phyloP scores from a whole-genome alignment of 92 coral and sea anemone genomes.

The Palythoa heliodiscus region DNA sequence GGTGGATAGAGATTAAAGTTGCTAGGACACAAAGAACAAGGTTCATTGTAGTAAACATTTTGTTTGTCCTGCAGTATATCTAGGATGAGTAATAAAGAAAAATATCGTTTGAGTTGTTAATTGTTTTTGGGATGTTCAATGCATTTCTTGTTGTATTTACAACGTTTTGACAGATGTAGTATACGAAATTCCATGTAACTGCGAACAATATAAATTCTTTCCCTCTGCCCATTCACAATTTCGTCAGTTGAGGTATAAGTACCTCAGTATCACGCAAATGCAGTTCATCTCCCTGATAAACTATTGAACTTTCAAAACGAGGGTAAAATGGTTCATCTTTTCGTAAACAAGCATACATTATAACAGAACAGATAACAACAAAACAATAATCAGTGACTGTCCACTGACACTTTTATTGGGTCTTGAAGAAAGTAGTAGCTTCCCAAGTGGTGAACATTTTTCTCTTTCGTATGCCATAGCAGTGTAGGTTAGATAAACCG shows the following conservation, averaged over 20 bases:
- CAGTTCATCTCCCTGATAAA: conserved; percentile 52
- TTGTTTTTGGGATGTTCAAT: too few relatives aligned
- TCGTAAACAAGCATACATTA: conserved; percentile 71
- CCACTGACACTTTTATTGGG: conserved; percentile 45
- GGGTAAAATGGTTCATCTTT: conserved; percentile 44
- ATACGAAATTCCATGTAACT: too few relatives aligned
- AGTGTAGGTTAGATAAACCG: conserved; percentile 61
- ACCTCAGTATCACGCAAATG: neutral
- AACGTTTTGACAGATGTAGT: too few relatives aligned
- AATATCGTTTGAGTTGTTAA: too few relatives aligned
- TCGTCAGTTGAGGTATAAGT: neutral
- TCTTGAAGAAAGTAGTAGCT: conserved; percentile 31
- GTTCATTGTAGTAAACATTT: conserved; percentile 83
- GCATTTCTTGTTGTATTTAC: too few relatives aligned
- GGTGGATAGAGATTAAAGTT: conserved; percentile 82
- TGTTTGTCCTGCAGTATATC: conserved; percentile 82
- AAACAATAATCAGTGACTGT: conserved; percentile 52
- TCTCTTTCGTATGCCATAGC: conserved; percentile 64
- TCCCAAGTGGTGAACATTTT: conserved; percentile 55
- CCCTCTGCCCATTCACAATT: neutral
- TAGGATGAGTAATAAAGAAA: conserved; percentile 70
- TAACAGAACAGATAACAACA: conserved; percentile 56
- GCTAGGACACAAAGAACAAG: conserved; percentile 84
- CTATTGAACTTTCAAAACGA: conserved; percentile 38
- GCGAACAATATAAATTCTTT: too few relatives aligned